These are phyloP conservation scores for Lipophrys pholis DNA, from an alignment of 2,113 vertebrate genomes.

Conservation along the genomic window DNA sequence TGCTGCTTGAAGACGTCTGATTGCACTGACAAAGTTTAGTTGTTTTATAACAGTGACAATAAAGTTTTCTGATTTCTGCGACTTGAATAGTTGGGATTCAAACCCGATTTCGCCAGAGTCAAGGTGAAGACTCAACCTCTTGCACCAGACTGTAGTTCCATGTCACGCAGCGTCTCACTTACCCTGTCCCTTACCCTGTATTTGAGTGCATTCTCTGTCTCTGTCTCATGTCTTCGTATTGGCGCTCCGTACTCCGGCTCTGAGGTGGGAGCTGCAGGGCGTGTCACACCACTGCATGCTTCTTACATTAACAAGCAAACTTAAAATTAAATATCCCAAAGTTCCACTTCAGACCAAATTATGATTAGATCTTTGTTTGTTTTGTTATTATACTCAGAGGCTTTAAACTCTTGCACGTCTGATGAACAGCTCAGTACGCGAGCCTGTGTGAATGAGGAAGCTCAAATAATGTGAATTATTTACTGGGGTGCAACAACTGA, in stretches of 20 bases:
- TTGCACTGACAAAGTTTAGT: too few relatives aligned
- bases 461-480: constrained; percentile 4
- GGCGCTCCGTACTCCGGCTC: constrained; percentile 3
- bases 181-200: too few relatives aligned
- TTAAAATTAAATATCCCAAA: constrained; percentile 9
- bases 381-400: neutral
- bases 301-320: constrained; percentile 50
- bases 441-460: neutral
- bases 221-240: constrained; percentile 16
- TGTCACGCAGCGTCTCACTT: neutral
- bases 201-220: constrained; percentile 31
- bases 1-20: too few relatives aligned
- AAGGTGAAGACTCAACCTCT: too few relatives aligned
- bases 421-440: neutral
- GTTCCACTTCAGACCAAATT: constrained; percentile 18
- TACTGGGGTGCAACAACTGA: constrained; percentile 28
- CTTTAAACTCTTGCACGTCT: constrained; percentile 1
- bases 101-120: too few relatives aligned
- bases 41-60: too few relatives aligned
- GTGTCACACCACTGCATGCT: constrained; percentile 65
- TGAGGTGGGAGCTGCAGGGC: constrained; percentile 32
- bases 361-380: constrained; percentile 32
- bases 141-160: neutral
- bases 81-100: too few relatives aligned
- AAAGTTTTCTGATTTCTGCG: too few relatives aligned